Percentiles rank a stretch among this genome's conserved stretches.
These are phyloP conservation scores for Brachyistius frenatus DNA, from an alignment of 2,113 vertebrate species.

Conservation along the genomic window DNA sequence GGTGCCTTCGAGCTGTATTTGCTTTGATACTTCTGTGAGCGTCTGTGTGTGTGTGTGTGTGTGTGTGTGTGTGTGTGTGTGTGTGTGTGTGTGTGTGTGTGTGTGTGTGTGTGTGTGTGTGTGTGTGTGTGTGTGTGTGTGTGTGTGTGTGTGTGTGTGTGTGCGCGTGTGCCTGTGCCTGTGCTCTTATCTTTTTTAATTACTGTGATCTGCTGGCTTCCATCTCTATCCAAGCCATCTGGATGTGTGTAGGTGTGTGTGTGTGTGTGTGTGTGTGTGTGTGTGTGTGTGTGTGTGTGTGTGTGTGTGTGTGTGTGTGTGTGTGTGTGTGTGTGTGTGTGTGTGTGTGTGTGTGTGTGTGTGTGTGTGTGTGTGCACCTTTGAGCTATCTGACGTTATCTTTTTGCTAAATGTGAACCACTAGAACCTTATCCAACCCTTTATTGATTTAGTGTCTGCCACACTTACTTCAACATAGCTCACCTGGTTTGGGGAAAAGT, in stretches of 20 bases:
- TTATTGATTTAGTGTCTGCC: constrained; percentile 58
- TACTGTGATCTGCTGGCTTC: constrained; percentile 24
- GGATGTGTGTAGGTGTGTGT: background rate
- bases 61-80: background rate
- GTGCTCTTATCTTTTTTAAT: constrained; percentile 57
- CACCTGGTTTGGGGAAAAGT: constrained; percentile 11
- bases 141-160: background rate
- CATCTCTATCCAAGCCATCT: constrained; percentile 30
- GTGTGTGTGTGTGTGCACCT: background rate
- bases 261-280: too few relatives aligned
- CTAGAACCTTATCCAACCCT: constrained; percentile 39
- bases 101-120: background rate
- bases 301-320: too few relatives aligned
- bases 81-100: background rate
- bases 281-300: too few relatives aligned
- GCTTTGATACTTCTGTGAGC: background rate
- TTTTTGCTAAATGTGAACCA: constrained; percentile 57
- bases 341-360: background rate
- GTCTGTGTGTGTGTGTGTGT: background rate
- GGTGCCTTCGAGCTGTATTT: constrained; percentile 5
- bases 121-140: background rate
- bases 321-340: too few relatives aligned
- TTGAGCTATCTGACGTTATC: constrained; percentile 55
- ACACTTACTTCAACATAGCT: constrained; percentile 39
- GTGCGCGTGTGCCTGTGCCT: background rate